A percentile compares a stretch with the other conserved stretches of the same genome.
Conservation (phyloP, 1,140 invertebrate genomes). For the Drosophila arawakana region DNA sequence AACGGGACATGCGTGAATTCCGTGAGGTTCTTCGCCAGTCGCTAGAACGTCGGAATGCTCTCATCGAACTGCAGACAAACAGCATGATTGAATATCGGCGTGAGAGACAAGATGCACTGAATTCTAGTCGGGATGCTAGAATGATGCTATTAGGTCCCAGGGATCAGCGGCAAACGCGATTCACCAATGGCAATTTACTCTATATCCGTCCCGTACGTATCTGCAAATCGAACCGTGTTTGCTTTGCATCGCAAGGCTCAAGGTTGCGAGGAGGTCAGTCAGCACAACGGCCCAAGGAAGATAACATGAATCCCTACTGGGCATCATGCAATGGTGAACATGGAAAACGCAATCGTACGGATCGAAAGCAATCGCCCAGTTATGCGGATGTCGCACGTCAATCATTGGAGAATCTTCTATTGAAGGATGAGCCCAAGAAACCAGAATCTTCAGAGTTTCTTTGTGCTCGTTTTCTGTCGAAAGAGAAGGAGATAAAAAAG, state of each 20-base stretch:
- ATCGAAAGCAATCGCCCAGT: background rate
- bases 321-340: background rate
- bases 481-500: background rate
- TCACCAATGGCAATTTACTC: too few species aligned
- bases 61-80: constrained; percentile 1
- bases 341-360: background rate
- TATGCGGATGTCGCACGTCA: background rate
- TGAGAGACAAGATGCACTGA: background rate
- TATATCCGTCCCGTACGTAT: background rate
- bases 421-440: background rate
- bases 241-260: background rate
- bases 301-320: background rate
- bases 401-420: background rate
- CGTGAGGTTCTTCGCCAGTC: background rate
- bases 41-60: background rate
- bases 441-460: constrained; percentile 14
- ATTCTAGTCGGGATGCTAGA: background rate
- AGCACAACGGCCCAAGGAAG: too few species aligned
- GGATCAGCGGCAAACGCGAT: background rate
- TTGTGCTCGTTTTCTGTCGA: background rate
- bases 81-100: constrained; percentile 2
- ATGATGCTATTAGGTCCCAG: background rate
- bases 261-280: background rate
- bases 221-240: background rate
- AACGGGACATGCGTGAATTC: background rate